Conservation (phyloP, 2,113 vertebrate species). For the Scophthalmus maximus region DNA sequence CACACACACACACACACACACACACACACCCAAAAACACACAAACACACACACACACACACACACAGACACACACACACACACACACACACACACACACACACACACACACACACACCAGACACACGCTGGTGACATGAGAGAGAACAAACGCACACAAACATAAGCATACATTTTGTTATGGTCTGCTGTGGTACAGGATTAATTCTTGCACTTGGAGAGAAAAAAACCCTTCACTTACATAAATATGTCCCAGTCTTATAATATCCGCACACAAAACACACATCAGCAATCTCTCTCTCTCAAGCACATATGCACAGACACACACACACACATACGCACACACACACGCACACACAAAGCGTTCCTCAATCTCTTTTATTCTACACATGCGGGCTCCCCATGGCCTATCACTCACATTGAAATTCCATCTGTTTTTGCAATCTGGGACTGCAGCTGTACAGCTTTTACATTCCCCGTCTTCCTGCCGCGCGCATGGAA, state of each 20-base stretch:
- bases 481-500: slow-evolving; percentile 18
- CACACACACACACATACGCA: slow-evolving; percentile 10
- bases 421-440: slow-evolving; percentile 71
- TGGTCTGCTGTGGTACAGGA: not conserved
- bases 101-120: not conserved
- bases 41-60: not conserved
- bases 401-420: slow-evolving; percentile 62
- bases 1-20: not conserved
- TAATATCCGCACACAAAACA: slow-evolving; percentile 42
- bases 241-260: slow-evolving; percentile 26
- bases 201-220: not conserved
- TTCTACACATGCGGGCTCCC: slow-evolving; percentile 49
- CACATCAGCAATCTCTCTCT: slow-evolving; percentile 15
- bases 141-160: slow-evolving; percentile 19
- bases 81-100: slow-evolving; percentile 10
- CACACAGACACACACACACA: not conserved
- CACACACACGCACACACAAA: slow-evolving; percentile 10
- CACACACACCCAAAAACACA: slow-evolving; percentile 22
- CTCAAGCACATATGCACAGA: slow-evolving; percentile 15
- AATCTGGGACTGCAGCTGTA: slow-evolving; percentile 58
- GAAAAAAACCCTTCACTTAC: not conserved
- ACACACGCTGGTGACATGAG: slow-evolving; percentile 8
- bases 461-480: slow-evolving; percentile 34
- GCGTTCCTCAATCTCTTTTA: slow-evolving; percentile 45
- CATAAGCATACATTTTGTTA: not conserved